Conservation (phyloP, 2,113 vertebrate species). For the Scatophagus argus region DNA sequence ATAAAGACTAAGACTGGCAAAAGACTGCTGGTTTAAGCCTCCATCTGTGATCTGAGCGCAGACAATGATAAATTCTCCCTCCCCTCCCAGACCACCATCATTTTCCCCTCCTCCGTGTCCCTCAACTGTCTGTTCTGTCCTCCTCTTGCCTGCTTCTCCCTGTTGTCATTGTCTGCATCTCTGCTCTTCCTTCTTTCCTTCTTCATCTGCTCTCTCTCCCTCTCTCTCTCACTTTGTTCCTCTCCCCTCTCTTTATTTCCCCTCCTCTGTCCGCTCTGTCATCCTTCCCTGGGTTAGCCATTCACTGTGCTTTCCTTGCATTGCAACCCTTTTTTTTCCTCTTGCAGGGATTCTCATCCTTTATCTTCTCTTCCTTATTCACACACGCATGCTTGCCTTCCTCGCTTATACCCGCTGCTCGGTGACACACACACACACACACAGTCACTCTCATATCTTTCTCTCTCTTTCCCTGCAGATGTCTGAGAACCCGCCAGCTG, state of each 20-base stretch:
- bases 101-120: slow-evolving; percentile 15
- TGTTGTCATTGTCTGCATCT: slow-evolving; percentile 33
- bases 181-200: slow-evolving; percentile 2
- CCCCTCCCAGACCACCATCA: slow-evolving; percentile 39
- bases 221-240: slow-evolving; percentile 12
- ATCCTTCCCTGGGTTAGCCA: slow-evolving; percentile 23
- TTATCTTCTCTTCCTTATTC: slow-evolving; percentile 16
- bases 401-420: slow-evolving; percentile 14
- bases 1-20: neutral
- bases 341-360: slow-evolving; percentile 9
- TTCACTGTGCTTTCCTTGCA: slow-evolving; percentile 31
- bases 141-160: slow-evolving; percentile 21
- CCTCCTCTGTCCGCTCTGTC: slow-evolving; percentile 29
- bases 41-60: slow-evolving; percentile 23
- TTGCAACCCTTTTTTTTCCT: slow-evolving; percentile 38
- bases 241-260: slow-evolving; percentile 3
- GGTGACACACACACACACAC: slow-evolving; percentile 35
- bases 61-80: slow-evolving; percentile 29
- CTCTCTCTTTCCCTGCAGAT: slow-evolving; percentile 77
- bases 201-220: neutral
- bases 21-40: neutral
- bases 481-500: slow-evolving; percentile 77
- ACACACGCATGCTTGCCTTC: slow-evolving; percentile 20
- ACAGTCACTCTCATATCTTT: slow-evolving; percentile 42
- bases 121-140: slow-evolving; percentile 17